phyloP scores from a whole-genome alignment of 2,797 vertebrate species.

The Hephaestus fuliginosus region DNA sequence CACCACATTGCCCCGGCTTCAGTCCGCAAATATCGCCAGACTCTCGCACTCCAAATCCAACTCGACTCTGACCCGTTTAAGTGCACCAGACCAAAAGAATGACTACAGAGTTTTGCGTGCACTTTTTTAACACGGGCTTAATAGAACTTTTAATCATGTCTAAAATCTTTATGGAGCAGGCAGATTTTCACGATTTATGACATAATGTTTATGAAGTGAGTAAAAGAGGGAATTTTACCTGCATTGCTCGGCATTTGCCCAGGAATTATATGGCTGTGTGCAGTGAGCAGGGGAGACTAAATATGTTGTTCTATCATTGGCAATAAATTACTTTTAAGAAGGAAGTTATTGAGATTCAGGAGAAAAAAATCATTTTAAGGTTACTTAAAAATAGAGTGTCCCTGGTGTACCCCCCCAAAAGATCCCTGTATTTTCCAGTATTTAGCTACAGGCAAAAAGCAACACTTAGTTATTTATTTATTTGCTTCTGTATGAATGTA shows the following conservation, averaged over 20 bases:
- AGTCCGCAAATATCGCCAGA: conserved; percentile 61
- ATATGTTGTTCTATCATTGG: conserved; percentile 19
- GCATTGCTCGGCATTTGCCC: conserved; percentile 28
- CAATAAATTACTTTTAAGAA: conserved; percentile 41
- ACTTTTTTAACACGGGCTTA: conserved; percentile 34
- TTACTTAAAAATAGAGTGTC: conserved; percentile 1
- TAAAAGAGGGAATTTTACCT: conserved; percentile 55
- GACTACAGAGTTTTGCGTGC: conserved; percentile 35
- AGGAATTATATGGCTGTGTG: conserved; percentile 41
- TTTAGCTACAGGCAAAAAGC: not conserved
- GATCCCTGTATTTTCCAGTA: not conserved
- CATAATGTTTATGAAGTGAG: conserved; percentile 64
- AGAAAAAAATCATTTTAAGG: conserved; percentile 14
- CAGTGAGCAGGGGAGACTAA: conserved; percentile 28
- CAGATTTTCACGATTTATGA: conserved; percentile 56
- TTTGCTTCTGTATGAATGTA: not conserved
- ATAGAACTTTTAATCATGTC: conserved; percentile 72
- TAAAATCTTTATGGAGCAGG: conserved; percentile 64
- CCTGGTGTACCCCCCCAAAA: not conserved
- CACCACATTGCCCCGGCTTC: conserved; percentile 75
- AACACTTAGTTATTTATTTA: not conserved
- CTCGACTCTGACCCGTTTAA: conserved; percentile 67
- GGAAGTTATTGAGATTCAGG: conserved; percentile 10
- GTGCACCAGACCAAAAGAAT: conserved; percentile 68
- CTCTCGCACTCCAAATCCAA: conserved; percentile 56